Conservation (phyloP, 1,140 invertebrate species). For the Bombyx mandarina region DNA sequence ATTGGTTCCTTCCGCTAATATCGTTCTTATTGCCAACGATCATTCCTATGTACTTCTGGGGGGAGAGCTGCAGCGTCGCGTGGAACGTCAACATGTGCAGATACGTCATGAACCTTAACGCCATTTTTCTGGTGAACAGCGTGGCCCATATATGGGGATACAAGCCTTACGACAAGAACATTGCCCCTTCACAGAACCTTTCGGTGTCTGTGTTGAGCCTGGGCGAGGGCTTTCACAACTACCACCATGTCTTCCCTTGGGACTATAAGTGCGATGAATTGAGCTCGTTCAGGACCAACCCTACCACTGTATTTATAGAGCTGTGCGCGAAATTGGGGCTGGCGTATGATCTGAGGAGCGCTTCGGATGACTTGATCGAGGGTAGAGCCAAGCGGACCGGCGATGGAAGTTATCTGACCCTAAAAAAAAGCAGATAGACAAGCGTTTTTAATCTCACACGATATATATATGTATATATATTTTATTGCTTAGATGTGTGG, state of each 20-base stretch:
- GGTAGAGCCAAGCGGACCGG: constrained; percentile 47
- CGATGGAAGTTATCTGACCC: neutral
- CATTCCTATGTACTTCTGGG: constrained; percentile 84
- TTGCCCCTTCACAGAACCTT: constrained; percentile 78
- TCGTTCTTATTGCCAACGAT: constrained; percentile 81
- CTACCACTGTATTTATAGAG: constrained; percentile 76
- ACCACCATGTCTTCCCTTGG: constrained; percentile 10
- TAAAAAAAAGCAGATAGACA: no score
- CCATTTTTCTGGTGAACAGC: constrained; percentile 94
- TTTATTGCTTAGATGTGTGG: no score
- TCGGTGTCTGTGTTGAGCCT: constrained; percentile 74
- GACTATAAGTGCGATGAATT: constrained; percentile 11
- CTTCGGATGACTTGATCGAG: constrained; percentile 61
- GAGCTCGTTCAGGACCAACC: constrained; percentile 47
- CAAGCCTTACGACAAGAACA: constrained; percentile 88
- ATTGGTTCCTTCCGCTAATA: constrained; percentile 79
- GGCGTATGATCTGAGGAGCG: constrained; percentile 8
- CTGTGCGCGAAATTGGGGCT: constrained; percentile 61
- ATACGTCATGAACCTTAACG: constrained; percentile 85
- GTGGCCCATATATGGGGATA: constrained; percentile 90
- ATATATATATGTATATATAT: no score
- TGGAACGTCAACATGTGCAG: constrained; percentile 88
- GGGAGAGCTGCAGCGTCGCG: constrained; percentile 80
- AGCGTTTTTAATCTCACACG: no score
- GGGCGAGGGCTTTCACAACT: constrained; percentile 13